Conservation (phyloP, 2,797 vertebrate genomes). For the Hyperoplus lanceolatus region DNA sequence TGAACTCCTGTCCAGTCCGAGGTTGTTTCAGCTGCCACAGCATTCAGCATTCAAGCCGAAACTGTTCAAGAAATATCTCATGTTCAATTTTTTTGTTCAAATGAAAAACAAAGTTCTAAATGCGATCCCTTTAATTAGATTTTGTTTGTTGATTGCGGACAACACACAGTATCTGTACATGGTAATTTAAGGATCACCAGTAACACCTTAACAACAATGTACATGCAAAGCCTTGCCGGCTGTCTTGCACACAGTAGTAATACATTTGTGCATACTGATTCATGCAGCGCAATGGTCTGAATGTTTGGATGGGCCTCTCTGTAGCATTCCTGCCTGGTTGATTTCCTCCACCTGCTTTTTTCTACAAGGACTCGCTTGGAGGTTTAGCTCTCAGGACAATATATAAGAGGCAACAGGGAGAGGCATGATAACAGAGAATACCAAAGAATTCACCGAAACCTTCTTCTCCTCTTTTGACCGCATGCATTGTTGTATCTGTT, state of each 20-base stretch:
- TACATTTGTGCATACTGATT: conserved; percentile 55
- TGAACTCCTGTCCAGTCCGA: conserved; percentile 29
- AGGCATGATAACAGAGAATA: background rate
- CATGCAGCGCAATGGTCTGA: conserved; percentile 50
- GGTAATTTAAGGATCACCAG: conserved; percentile 62
- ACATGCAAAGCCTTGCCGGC: conserved; percentile 25
- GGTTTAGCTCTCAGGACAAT: conserved; percentile 24
- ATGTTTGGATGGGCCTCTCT: conserved; percentile 75
- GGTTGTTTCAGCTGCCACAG: conserved; percentile 36
- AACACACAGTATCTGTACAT: conserved; percentile 30
- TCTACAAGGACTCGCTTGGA: conserved; percentile 49
- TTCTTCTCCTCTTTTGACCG: background rate
- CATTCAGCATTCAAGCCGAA: conserved; percentile 19
- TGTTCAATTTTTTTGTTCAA: conserved; percentile 23
- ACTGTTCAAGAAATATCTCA: conserved; percentile 13
- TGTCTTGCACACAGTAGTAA: conserved; percentile 32
- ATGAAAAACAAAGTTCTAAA: conserved; percentile 28
- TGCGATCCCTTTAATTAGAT: conserved; percentile 28
- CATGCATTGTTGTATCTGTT: background rate
- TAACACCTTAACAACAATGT: conserved; percentile 52
- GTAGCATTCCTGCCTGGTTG: conserved; percentile 68
- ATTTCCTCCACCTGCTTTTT: conserved; percentile 68
- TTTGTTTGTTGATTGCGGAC: conserved; percentile 48
- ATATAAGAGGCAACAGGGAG: conserved; percentile 11
- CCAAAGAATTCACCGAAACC: background rate